Evolutionary conservation across 2,113 vertebrate species (phyloP), one percentile per base, ranked within the genome.

Genomic region (Leptosomus discolor): DNA sequence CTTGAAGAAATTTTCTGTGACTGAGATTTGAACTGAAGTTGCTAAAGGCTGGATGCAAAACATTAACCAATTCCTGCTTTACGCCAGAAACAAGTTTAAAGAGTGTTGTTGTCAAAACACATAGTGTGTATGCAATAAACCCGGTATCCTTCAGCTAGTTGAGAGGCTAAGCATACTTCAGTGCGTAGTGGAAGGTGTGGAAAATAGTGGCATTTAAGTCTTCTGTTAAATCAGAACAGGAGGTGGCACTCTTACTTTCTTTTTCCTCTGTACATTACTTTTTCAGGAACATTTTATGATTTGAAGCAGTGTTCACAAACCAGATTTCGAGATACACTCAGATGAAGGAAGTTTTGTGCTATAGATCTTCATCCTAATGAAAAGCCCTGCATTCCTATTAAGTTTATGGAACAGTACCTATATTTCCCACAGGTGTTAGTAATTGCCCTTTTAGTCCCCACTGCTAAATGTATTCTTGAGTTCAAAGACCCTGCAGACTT

Each of bases 221-320:
- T 36, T 58, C n/a, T 32, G 16, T 36, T 48, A 27, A 76, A 15
- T 43, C 34, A 6, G 7, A 81, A 29, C 92, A 50, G 73, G 61
- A 97, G 97, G 68, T 79, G 96, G 89, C 91, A 50, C 95, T 76
- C 87, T 65, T 67, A 56, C 21, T 71, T 91, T 82, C 86, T 18
- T 53, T 56, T 91, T 82, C n/a, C n/a, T 64, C 27, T 3, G 15
- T 11, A 37, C 15, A 0, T 45, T 9, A 10, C 36, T 50, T 70
- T 57, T 69, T 48, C 24, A 22, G 69, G 43, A 37, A 8, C 19
- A 4, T 24, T 17, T 2, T 65, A 17, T 85, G 19, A 8, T 76
- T 60, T 50, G 46, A 73, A 88, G 41, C 34, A 14, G 34, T 3
- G 15, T n/a, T 91, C 88, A 27, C 37, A 41, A 57, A 80, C 61